These are phyloP conservation scores for Trichomycterus rosablanca DNA, from an alignment of 2,113 vertebrate species.

Conservation along the genomic window DNA sequence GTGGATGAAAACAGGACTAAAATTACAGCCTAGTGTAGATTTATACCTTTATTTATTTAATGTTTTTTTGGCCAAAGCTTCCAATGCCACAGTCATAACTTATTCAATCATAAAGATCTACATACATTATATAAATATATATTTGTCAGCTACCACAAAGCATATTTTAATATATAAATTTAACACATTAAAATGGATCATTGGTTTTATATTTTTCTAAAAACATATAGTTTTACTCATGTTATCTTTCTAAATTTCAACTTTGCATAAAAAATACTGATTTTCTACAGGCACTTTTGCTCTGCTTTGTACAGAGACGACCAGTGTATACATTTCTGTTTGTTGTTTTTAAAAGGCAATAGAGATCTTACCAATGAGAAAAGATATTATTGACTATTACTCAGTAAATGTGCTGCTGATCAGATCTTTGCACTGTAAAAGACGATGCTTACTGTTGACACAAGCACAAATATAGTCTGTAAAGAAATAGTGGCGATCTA, in stretches of 20 bases:
- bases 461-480: background rate
- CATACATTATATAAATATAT: constrained; percentile 33
- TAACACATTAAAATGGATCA: constrained; percentile 43
- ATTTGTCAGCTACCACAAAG: constrained; percentile 47
- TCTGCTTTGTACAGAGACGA: background rate
- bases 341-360: constrained; percentile 33
- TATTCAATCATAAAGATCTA: constrained; percentile 42
- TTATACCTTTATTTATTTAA: constrained; percentile 46
- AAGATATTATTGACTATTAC: constrained; percentile 28
- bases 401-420: constrained; percentile 34
- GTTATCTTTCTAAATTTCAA: background rate
- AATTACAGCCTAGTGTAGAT: too few species aligned
- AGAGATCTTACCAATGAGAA: background rate
- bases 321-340: background rate
- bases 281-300: constrained; percentile 7
- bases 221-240: constrained; percentile 22
- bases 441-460: constrained; percentile 7
- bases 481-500: background rate
- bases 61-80: constrained; percentile 59
- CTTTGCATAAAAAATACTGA: constrained; percentile 9
- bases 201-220: constrained; percentile 59
- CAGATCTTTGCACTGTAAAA: constrained; percentile 37
- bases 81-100: constrained; percentile 49
- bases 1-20: too few species aligned
- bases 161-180: constrained; percentile 52